phyloP scores from a whole-genome alignment of 2,113 vertebrate species.

The Amphiprion ocellaris region DNA sequence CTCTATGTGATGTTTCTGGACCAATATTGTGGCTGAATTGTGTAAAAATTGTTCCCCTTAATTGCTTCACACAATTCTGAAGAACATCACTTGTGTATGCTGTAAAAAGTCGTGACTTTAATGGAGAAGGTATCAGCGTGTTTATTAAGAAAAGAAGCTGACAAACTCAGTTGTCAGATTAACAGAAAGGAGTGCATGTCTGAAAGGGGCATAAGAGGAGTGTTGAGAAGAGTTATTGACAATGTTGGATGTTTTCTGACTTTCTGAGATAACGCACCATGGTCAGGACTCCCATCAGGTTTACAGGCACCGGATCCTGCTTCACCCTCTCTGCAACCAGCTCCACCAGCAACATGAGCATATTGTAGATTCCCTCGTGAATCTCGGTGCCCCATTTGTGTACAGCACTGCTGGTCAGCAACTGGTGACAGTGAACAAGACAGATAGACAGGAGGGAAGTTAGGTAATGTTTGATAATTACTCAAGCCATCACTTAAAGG shows the following conservation, averaged over 20 bases:
- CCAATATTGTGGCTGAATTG: too few species aligned
- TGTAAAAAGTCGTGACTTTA: too few species aligned
- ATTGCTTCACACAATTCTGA: too few species aligned
- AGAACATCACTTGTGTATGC: too few species aligned
- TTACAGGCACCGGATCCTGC: constrained; percentile 94
- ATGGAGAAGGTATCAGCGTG: too few species aligned
- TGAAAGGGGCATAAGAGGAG: too few species aligned
- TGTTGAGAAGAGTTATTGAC: too few species aligned
- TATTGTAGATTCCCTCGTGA: constrained; percentile 99
- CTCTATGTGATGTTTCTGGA: too few species aligned
- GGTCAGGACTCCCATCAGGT: constrained; percentile 93
- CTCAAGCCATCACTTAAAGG: not conserved
- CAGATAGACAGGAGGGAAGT: constrained; percentile 5
- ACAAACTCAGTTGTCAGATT: too few species aligned
- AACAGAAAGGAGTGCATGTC: too few species aligned
- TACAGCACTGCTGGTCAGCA: constrained; percentile 97
- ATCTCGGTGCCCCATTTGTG: constrained; percentile 99
- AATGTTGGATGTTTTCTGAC: not conserved
- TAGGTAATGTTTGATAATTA: not conserved
- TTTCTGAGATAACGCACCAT: constrained; percentile 86
- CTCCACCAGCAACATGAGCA: constrained; percentile 98
- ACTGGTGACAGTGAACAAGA: constrained; percentile 70
- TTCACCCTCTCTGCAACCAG: constrained; percentile 96
- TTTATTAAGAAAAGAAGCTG: too few species aligned
- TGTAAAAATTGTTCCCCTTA: too few species aligned